Evolutionary conservation across 1,140 invertebrate species (phyloP), one percentile per base, ranked within the genome.

Genomic region (Trachymyrmex septentrionalis): DNA sequence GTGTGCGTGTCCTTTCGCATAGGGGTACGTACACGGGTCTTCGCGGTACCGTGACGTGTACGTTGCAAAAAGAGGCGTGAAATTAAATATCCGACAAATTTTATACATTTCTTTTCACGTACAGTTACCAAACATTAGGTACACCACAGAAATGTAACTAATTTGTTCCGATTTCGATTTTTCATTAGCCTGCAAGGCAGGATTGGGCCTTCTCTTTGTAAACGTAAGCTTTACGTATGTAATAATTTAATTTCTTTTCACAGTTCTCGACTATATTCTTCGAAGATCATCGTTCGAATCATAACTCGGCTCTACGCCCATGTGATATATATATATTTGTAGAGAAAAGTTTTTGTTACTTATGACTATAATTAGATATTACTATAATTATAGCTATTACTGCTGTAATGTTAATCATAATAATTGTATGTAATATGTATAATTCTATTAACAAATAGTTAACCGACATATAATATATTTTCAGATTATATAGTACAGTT

Each of bases 81-180:
- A 84, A 73, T 84, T 73, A 81, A 80, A 81, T 71, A 81, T 71
- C 66, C 34, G 50, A 57, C 66, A 57, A 81, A 81, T 72, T 72
- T 57, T 21, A 55, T 55, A 69, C 24, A 44, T 67, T 50, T 7
- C 21, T 27, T 67, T 63, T 61, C 53, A 5, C 72, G 10, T 63
- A n/a, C 78, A 48, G 30, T 71, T 27, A 71, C 16, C 34, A 27
- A 81, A 57, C 21, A n/a, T 81, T 57, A 57, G 7, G 19, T 3
- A 67, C 63, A 64, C n/a, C 34, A 19, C 21, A 16, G 5, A 12
- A 81, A 34, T 21, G 14, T 72, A 38, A 27, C 21, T 57, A 27
- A 78, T 64, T 64, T 48, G 30, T 48, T 44, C 38, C 38, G 38
- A 78, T 78, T 66, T 50, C 0, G 38, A 3, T n/a, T 69, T 69